Base-by-base conservation (phyloP, 2,113 vertebrate genomes). In the Motacilla alba region DNA sequence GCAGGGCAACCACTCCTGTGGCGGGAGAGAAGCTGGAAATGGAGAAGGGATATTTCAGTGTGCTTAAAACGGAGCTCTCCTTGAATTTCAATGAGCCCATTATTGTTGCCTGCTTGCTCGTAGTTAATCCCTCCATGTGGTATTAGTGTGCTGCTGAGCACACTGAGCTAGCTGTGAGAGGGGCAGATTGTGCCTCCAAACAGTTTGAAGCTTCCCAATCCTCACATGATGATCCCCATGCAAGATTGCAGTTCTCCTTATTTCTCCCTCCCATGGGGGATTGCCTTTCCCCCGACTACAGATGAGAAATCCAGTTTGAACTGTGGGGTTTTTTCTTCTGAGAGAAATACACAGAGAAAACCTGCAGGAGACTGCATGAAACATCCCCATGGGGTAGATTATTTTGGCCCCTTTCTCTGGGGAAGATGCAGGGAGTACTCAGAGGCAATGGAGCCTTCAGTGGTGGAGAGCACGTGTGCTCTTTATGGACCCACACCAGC, bases 151-250 rank as follows among this genome's bases (percentile, higher is more conserved):
- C 56, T 46, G 6, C 72, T 68, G 73, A 91, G 5, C 39, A 44
- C 66, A 24, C 58, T 9, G 68, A 33, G 50, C 9, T 30, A 17
- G 47, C 77, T 10, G 2, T 24, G 56, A 63, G 27, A 56, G 52
- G 33, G 69, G 56, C 47, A 84, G 50, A 46, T 16, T 56, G 35
- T 75, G 43, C 73, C 33, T 39, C 50, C 93, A 50, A 83, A 70
- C 3, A 26, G 10, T 41, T 23, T 1, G 16, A 77, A 44, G 43
- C 27, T 82, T 82, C 70, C 43, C 56, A 47, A 5, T 63, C 55
- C 49, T 35, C 8, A 2, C 26, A 33, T 0, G 0, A 69, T 53
- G 83, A 72, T 49, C 56, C 24, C 41, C 0, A 0, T 23, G 56
- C 70, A 75, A 39, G 17, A 55, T 0, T 76, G 20, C 15, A 17